Evolutionary conservation across 2,888 invertebrate genomes (phyloP).

Genomic region (Philereme transversata): DNA sequence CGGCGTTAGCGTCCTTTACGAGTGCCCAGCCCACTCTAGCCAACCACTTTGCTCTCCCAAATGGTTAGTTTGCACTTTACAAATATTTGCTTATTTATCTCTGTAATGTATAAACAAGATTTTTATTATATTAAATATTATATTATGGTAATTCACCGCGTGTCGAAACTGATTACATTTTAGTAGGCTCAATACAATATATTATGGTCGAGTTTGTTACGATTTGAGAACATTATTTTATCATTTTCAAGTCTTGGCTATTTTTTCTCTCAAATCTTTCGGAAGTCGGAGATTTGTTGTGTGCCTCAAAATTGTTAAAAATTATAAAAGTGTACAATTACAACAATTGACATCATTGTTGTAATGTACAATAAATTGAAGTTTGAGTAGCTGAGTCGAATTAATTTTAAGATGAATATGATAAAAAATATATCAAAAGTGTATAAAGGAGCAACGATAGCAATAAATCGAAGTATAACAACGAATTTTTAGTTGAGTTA

Average conservation of each 20-base stretch:
- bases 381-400: slow-evolving; percentile 29
- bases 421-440: slow-evolving; percentile 42
- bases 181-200: slow-evolving; percentile 39
- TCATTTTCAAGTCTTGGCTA: slow-evolving; percentile 31
- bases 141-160: slow-evolving; percentile 43
- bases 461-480: slow-evolving; percentile 65
- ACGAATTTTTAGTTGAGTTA: slow-evolving; percentile 62
- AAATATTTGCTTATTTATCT: slow-evolving; percentile 34
- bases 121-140: slow-evolving; percentile 35
- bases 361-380: slow-evolving; percentile 11
- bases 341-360: slow-evolving; percentile 14
- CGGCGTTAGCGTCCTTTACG: neutral
- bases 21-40: neutral
- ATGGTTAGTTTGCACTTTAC: slow-evolving; percentile 34
- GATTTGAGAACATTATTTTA: slow-evolving; percentile 31
- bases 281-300: slow-evolving; percentile 24
- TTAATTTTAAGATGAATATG: slow-evolving; percentile 47
- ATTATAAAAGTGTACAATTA: slow-evolving; percentile 13
- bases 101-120: slow-evolving; percentile 33
- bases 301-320: slow-evolving; percentile 31
- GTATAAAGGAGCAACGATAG: slow-evolving; percentile 54
- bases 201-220: slow-evolving; percentile 32
- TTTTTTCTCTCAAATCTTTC: slow-evolving; percentile 27
- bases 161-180: slow-evolving; percentile 43
- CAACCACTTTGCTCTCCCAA: slow-evolving; percentile 2